Evolutionary conservation across 2,113 vertebrate species (phyloP).

Genomic region (Nesogale talazaci): DNA sequence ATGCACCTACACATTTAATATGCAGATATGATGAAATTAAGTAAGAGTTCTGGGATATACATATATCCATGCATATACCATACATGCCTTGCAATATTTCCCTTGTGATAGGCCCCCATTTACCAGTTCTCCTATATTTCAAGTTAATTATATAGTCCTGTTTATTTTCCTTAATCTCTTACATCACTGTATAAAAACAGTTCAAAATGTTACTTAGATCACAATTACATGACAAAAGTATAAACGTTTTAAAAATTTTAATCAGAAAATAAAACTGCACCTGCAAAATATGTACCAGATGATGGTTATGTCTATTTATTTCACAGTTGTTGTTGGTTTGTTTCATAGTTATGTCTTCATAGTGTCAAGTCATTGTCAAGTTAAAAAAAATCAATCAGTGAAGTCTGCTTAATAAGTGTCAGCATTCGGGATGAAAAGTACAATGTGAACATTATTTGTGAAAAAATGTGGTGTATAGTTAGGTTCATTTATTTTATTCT

Average conservation of each 20-base stretch:
- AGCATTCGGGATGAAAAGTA: background rate
- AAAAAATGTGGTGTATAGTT: background rate
- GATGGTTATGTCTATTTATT: background rate
- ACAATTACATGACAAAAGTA: background rate
- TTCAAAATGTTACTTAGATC: background rate
- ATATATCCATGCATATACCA: background rate
- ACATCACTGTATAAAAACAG: background rate
- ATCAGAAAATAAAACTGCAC: background rate
- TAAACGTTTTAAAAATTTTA: too few species aligned
- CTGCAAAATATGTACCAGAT: too few species aligned
- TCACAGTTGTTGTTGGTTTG: too few species aligned
- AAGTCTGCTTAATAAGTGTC: too few species aligned
- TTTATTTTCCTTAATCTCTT: background rate
- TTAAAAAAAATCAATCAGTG: background rate
- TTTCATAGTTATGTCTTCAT: background rate
- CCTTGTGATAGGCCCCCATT: background rate
- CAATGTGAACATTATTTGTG: background rate
- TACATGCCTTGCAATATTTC: background rate
- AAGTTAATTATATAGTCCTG: background rate
- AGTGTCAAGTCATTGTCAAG: background rate
- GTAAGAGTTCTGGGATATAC: background rate
- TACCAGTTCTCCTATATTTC: background rate
- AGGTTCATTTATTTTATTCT: conserved; percentile 61
- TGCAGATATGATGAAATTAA: background rate
- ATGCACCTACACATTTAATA: background rate